Conservation (phyloP, 2,888 invertebrate genomes). For the Augochlorella aurata region DNA sequence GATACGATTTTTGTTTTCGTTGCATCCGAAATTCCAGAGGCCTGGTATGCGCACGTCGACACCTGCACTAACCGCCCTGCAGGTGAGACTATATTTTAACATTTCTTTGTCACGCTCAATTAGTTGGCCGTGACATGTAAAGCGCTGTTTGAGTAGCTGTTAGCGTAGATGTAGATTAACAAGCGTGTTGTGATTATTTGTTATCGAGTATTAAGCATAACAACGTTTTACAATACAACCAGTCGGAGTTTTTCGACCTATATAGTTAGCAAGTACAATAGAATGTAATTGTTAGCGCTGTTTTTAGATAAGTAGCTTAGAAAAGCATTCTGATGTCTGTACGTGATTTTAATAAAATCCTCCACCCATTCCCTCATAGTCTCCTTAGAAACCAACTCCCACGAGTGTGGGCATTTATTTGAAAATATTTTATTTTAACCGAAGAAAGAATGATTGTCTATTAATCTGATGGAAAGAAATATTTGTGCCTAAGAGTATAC, state of each 20-base stretch:
- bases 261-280: conserved; percentile 18
- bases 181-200: conserved; percentile 35
- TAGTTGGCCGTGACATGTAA: conserved; percentile 1
- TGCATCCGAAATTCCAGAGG: conserved; percentile 77
- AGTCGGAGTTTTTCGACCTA: not conserved
- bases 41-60: conserved; percentile 75
- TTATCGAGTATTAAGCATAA: conserved; percentile 25
- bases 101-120: conserved; percentile 21
- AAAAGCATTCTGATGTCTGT: conserved; percentile 56
- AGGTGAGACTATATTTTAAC: conserved; percentile 77
- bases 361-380: conserved; percentile 45
- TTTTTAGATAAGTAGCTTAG: conserved; percentile 52
- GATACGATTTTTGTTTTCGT: conserved; percentile 68
- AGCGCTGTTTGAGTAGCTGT: conserved; percentile 7
- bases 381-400: conserved; percentile 28
- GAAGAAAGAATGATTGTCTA: not conserved
- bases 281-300: conserved; percentile 44
- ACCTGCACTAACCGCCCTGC: conserved; percentile 77
- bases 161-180: conserved; percentile 38
- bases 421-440: not conserved
- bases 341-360: conserved; percentile 68
- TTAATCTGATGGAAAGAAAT: not conserved
- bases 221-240: conserved; percentile 1
- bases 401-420: conserved; percentile 32
- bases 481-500: not conserved